Evolutionary conservation across 1,140 invertebrate genomes (phyloP).

Genomic region (Microplitis demolitor): DNA sequence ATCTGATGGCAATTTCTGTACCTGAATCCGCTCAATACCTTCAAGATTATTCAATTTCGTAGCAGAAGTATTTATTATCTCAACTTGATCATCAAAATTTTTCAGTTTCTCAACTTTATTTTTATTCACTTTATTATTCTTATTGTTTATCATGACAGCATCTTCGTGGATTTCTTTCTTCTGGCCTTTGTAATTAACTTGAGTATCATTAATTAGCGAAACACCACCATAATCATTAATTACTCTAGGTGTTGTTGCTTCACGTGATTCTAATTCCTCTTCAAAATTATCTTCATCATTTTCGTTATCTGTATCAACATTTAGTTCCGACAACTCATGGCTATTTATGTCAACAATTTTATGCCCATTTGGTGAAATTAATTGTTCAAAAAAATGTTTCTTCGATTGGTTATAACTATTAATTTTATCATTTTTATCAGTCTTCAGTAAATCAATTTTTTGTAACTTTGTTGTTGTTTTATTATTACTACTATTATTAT

Average conservation of each 20-base stretch:
- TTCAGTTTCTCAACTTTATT: not conserved
- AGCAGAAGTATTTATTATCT: too few relatives aligned
- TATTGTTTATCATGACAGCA: too few relatives aligned
- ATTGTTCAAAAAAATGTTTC: constrained; percentile 4
- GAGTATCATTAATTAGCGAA: not conserved
- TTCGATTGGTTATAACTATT: not conserved
- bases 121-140: not conserved
- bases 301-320: too few relatives aligned
- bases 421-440: not conserved
- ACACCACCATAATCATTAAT: not conserved
- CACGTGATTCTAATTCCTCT: too few relatives aligned
- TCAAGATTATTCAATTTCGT: too few relatives aligned
- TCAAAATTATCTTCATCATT: too few relatives aligned
- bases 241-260: too few relatives aligned
- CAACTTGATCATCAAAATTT: not conserved
- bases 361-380: not conserved
- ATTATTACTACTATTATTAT: not conserved
- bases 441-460: not conserved
- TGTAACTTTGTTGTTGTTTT: not conserved
- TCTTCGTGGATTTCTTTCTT: not conserved
- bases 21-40: too few relatives aligned
- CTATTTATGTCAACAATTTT: too few relatives aligned
- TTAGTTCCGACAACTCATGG: too few relatives aligned
- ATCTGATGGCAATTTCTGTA: not conserved
- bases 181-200: not conserved